Evolutionary conservation across 2,888 invertebrate species (phyloP), one percentile per base, ranked within the genome.

Genomic region (Ariolimax columbianus): DNA sequence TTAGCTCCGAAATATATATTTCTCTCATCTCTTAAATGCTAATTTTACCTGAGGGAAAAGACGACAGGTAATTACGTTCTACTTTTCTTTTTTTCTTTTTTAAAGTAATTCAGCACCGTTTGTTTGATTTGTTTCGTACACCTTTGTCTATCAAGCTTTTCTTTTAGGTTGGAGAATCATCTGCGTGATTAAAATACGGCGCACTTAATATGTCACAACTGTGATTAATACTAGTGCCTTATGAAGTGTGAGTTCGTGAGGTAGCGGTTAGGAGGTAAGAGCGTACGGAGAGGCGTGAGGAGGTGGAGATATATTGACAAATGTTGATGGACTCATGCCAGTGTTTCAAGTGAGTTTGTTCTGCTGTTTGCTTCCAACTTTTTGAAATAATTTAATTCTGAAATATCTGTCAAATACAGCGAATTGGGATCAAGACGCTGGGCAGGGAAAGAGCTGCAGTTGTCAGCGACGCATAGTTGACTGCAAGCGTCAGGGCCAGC

Each of bases 281-380:
- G 30, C 30, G 66, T 66, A n/a, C 9, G 11, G 4, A 30, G n/a
- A 9, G 66, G 11, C n/a, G 66, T 66, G 66, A 66, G 30, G 30
- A 66, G 66, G n/a, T 66, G 30, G 6, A 66, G 66, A 66, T 30
- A 66, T 30, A 66, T 66, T 66, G 30, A 30, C 66, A 66, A n/a
- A n/a, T 6, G 26, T n/a, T 66, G 30, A 66, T 66, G 11, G 66
- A n/a, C 26, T 66, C n/a, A 66, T 23, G 66, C 11, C 30, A 30
- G 66, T 66, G n/a, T 30, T n/a, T 66, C n/a, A 30, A 66, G 66
- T 66, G 30, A n/a, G 30, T 66, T 66, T 66, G 66, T 66, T 66
- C 66, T 30, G 30, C 30, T n/a, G 30, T 11, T 66, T 47, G 47
- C 14, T 9, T 47, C 14, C 14, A 14, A 6, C 14, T 47, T 47